Evolutionary conservation across 2,797 vertebrate genomes (phyloP).

Genomic region (Falco concolor): DNA sequence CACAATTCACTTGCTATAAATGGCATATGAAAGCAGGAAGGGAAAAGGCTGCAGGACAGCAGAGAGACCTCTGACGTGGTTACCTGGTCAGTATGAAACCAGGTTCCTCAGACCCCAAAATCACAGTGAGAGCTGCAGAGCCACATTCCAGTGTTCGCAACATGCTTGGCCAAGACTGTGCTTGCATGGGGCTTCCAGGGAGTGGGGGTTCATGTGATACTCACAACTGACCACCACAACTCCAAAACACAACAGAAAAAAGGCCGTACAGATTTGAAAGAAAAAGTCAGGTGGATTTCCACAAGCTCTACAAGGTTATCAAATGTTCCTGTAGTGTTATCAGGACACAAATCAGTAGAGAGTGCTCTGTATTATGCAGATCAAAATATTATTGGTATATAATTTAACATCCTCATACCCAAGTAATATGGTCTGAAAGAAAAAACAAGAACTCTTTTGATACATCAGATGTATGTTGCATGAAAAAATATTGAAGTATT

Average conservation of each 20-base stretch:
- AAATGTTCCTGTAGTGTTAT: not conserved
- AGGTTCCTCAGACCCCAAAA: not conserved
- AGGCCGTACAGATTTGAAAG: not conserved
- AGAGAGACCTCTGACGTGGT: not conserved
- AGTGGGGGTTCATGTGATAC: not conserved
- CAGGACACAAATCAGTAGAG: not conserved
- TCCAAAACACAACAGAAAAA: not conserved
- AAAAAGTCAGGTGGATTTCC: not conserved
- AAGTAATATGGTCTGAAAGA: not conserved
- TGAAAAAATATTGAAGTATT: not conserved
- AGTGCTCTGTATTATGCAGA: not conserved
- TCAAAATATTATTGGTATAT: not conserved
- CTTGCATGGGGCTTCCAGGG: not conserved
- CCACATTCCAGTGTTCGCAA: not conserved
- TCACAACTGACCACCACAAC: not conserved
- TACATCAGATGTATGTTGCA: not conserved
- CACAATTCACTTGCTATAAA: not conserved
- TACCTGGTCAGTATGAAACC: not conserved
- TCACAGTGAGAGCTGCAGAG: not conserved
- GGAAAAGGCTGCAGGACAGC: not conserved
- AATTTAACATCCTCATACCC: not conserved
- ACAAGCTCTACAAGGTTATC: not conserved
- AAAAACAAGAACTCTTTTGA: not conserved
- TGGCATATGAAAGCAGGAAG: not conserved
- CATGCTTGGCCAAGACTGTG: accelerated